Base-by-base conservation (phyloP, 2,888 invertebrate species). In the Monochamus alternatus region DNA sequence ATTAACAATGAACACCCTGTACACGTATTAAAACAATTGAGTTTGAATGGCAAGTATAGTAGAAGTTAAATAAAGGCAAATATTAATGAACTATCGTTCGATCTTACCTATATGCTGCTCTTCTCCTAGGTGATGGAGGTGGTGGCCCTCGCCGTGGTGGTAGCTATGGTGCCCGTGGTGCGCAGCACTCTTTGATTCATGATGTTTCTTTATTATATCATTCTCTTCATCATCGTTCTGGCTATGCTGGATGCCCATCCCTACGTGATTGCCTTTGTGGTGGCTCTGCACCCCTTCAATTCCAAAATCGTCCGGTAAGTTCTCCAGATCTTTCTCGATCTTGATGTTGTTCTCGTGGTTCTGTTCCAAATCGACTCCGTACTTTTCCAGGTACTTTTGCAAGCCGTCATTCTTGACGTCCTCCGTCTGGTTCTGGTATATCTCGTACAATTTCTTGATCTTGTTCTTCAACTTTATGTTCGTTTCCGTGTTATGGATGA, bases 111-210 rank as follows among this genome's bases (percentile, higher is more conserved):
- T 81, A 22, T 84, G 85, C 74, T 89, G 87, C 73, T 88, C 87
- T 75, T 90, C 90, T 2, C 88, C 66, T 52, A 66, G 14, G 38
- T 66, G 88, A 5, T 88, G 82, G 80, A 88, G 87, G 80, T 90
- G 87, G 62, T 86, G 82, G 38, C 84, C 84, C 30, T 66, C 51
- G 8, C 66, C 52, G 30, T 66, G 66, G 14, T 78, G 80, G 47
- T 81, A 79, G n/a, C 52, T 32, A 71, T 75, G 82, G 72, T 68
- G 80, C 70, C 73, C 70, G 38, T 74, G 75, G 12, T 80, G 81
- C 7, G 78, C 58, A 69, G 80, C 72, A 84, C 82, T 43, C 38
- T 63, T 87, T 85, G 69, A 59, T 14, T 75, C 75, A 14, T 75
- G 72, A 38, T 75, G 75, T 62, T 80, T 80, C 14, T 70, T 63